Base-by-base conservation (phyloP, 2,113 vertebrate genomes). In the Mesocricetus auratus region DNA sequence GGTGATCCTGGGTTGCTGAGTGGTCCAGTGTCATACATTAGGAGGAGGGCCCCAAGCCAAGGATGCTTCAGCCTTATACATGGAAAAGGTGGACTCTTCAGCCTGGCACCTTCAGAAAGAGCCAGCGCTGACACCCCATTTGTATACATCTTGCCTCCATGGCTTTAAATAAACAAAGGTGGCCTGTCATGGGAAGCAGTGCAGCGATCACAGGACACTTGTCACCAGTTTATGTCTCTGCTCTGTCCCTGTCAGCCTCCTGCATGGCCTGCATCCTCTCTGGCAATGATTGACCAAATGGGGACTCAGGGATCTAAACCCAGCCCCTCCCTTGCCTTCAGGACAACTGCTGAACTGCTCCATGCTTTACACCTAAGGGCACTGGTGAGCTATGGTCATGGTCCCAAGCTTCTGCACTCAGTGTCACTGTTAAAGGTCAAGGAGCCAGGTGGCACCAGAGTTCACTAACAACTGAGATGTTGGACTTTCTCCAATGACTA, bases 301-400 rank as follows among this genome's bases (percentile, higher is more conserved):
- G 22, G 81, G 21, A 42, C 42, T 4, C 4, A 58, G 36, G 73
- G 1, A 16, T 13, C 62, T 45, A 11, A 11, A 13, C 9, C 13
- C 21, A 0, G 4, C 21, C 45, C 29, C 64, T 31, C 29, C 60
- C 39, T 45, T 64, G 12, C 62, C 60, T 66, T 47, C 42, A 86
- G 62, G 17, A 29, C 24, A 42, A 12, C 42, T 2, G 42, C 12
- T 29, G 33, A 33, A 19, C 1, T 22, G 21, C 42, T 45, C 89
- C 31, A 22, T 17, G 12, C 31, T 64, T 33, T n/a, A 42, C 24
- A 42, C 26, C 50, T 29, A 31, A 31, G 53, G 7, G 22, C n/a
- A 7, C 7, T 0, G 5, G 13, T 1, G 4, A 68, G 5, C 11
- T 12, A 15, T 2, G 0, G 77, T 13, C 31, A 0, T 0, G 1